Conservation (phyloP, 2,888 invertebrate species). For the Trachelus tabidus region DNA sequence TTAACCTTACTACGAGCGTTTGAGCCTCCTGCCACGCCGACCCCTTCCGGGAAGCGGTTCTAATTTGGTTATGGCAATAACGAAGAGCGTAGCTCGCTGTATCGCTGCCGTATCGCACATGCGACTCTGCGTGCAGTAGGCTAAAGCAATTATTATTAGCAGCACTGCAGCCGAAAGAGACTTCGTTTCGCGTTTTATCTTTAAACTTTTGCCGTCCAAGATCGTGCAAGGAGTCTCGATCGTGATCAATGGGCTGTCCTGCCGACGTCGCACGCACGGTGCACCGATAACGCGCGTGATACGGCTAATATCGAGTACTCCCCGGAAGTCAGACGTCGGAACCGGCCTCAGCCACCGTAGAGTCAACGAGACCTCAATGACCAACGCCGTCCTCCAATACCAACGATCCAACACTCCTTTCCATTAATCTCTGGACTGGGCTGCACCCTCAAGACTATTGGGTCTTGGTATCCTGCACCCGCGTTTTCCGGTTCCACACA, state of each 20-base stretch:
- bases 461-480: not conserved
- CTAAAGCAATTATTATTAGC: not conserved
- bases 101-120: not conserved
- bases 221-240: not conserved
- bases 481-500: not conserved
- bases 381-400: not conserved
- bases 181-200: not conserved
- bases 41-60: constrained; percentile 31
- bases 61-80: not conserved
- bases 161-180: not conserved
- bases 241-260: not conserved
- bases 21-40: constrained; percentile 33
- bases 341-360: not conserved
- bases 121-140: not conserved
- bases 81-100: not conserved
- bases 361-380: not conserved
- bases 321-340: not conserved
- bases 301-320: not conserved
- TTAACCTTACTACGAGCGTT: constrained; percentile 39
- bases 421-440: not conserved
- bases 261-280: not conserved
- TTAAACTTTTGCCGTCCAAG: not conserved
- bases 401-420: not conserved
- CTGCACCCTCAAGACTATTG: not conserved
- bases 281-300: not conserved